Evolutionary conservation across 2,888 invertebrate species (phyloP), one percentile per base, ranked within the genome.

Genomic region (Tiphia femorata): DNA sequence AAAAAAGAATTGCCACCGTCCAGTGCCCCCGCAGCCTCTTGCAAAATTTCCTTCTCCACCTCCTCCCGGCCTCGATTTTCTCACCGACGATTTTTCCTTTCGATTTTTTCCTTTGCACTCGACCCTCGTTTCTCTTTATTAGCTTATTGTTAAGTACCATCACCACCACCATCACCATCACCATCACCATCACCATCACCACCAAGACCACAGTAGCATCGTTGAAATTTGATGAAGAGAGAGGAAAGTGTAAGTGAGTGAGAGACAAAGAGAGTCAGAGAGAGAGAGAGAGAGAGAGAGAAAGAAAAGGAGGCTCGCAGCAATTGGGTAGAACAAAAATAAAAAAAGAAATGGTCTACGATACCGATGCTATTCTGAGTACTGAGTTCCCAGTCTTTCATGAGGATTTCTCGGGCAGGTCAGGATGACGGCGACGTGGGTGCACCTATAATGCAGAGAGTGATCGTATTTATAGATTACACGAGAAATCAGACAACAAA

Each of bases 311-410:
- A 41, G 30, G 51, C 25, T 44, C 20, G 12, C 5, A 42, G 49
- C n/a, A 25, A 46, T 35, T 12, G 35, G 23, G 12, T 5, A 30
- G 54, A 33, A 58, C 29, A 53, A 67, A 64, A 78, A 75, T 70
- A 51, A 65, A 72, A 72, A 70, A 79, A 78, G 76, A 78, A 76
- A 81, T 78, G 75, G 75, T 77, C 77, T 79, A 83, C 83, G 76
- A 83, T 83, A 83, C 83, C 83, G 82, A 83, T 82, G 81, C 82
- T 83, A 83, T 83, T 83, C 72, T 82, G 83, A 82, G 83, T 83
- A 83, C 82, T 83, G 82, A 83, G 83, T 81, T 83, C 83, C 83
- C 83, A 83, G 83, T 83, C 83, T 83, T 83, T 83, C 83, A 83
- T 83, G 81, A 83, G 83, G 83, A 83, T 82, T 82, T 82, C 80